Percentiles rank a stretch among this genome's conserved stretches.
Conservation (phyloP, 2,113 vertebrate genomes). For the Anser cygnoides region DNA sequence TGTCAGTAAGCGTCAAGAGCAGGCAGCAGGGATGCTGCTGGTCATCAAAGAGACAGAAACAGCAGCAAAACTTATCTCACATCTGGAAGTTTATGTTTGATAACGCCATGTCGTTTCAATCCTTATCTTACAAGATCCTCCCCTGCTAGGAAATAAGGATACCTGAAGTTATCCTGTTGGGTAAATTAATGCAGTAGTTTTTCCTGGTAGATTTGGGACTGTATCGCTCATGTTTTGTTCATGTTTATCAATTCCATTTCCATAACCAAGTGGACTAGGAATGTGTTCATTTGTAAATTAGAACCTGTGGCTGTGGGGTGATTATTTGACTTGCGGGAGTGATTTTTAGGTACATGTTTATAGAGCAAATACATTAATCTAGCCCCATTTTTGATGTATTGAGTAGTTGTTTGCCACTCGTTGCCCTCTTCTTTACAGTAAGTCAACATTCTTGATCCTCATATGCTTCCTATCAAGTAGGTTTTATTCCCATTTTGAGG, state of each 20-base stretch:
- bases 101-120: neutral
- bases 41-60: neutral
- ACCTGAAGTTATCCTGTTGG: neutral
- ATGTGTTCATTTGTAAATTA: neutral
- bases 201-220: neutral
- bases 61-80: neutral
- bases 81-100: neutral
- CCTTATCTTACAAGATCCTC: neutral
- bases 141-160: neutral
- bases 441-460: neutral
- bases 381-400: neutral
- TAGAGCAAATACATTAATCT: neutral
- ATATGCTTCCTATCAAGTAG: neutral
- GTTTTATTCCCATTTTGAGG: neutral
- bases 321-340: neutral
- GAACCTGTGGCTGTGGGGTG: neutral
- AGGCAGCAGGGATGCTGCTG: neutral
- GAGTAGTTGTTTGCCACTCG: neutral
- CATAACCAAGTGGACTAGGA: neutral
- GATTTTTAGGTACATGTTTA: neutral
- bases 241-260: neutral
- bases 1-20: neutral
- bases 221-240: neutral
- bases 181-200: neutral
- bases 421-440: neutral